These are phyloP conservation scores for Cheilosia variabilis DNA, from an alignment of 2,888 invertebrate genomes.

Conservation along the genomic window DNA sequence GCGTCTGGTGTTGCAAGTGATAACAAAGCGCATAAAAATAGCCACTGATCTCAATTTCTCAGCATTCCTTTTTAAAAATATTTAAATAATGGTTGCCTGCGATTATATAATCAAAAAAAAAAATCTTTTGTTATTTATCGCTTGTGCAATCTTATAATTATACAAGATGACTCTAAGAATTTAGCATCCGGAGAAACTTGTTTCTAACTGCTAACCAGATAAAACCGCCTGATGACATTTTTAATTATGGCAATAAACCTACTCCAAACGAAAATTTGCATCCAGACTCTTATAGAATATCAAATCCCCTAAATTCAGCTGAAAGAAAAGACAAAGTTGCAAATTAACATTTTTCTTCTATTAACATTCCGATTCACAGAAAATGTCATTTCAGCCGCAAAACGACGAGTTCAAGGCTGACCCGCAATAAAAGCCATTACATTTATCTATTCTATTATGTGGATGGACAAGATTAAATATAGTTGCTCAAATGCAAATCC, in stretches of 20 bases:
- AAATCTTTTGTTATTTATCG: neutral
- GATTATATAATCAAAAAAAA: no score
- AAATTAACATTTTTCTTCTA: constrained; percentile 3
- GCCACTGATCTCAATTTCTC: no score
- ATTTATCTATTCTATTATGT: neutral
- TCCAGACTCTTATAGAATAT: neutral
- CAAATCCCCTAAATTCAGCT: neutral
- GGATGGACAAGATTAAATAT: neutral
- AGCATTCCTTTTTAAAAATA: no score
- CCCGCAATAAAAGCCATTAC: neutral
- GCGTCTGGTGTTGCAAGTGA: no score
- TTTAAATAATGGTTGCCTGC: no score
- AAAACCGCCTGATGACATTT: neutral
- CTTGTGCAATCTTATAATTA: neutral
- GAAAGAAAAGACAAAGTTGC: neutral
- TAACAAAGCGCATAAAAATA: no score
- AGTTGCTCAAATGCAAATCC: constrained; percentile 4
- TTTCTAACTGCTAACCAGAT: neutral
- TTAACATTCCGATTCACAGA: neutral
- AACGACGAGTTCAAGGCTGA: constrained; percentile 29
- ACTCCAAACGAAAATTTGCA: neutral
- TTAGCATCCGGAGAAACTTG: neutral
- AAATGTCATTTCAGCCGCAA: neutral
- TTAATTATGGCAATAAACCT: neutral
- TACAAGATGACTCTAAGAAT: no score